Evolutionary conservation across 92 coral and sea anemone genomes (phyloP).

Genomic region (Plumapathes pennacea): DNA sequence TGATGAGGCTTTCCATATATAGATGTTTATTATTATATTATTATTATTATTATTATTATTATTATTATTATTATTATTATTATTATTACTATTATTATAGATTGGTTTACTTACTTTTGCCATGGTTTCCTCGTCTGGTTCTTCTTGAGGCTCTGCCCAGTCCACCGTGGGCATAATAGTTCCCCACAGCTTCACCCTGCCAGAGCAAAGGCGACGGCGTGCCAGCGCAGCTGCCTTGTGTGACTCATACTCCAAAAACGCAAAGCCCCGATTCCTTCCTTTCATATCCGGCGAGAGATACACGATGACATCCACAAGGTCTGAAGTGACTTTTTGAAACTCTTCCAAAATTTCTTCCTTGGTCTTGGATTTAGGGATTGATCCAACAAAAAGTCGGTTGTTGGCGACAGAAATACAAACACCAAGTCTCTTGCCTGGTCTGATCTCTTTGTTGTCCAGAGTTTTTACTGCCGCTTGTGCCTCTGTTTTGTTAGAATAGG

Average conservation of each 20-base stretch:
- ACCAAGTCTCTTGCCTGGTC: constrained; percentile 71
- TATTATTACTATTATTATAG: not conserved
- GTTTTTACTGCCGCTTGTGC: constrained; percentile 73
- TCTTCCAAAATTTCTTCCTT: constrained; percentile 76
- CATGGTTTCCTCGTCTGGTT: constrained; percentile 80
- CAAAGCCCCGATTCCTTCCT: constrained; percentile 80
- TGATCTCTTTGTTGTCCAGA: constrained; percentile 75
- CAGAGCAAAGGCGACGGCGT: constrained; percentile 67
- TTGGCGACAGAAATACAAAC: constrained; percentile 80
- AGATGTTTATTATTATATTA: too few relatives aligned
- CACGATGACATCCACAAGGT: constrained; percentile 74
- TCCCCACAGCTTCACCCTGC: constrained; percentile 80
- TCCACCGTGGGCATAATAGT: constrained; percentile 67
- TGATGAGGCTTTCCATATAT: too few relatives aligned
- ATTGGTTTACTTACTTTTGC: constrained; percentile 59
- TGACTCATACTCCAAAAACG: constrained; percentile 76
- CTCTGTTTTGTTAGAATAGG: constrained; percentile 60
- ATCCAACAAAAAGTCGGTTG: constrained; percentile 78
- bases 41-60: not conserved
- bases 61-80: not conserved
- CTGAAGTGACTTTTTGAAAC: constrained; percentile 71
- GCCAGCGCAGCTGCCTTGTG: constrained; percentile 89
- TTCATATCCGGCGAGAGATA: constrained; percentile 72
- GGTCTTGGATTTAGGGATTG: constrained; percentile 76
- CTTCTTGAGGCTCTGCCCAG: constrained; percentile 90